phyloP scores from a whole-genome alignment of 2,797 vertebrate genomes.

The Crenichthys baileyi region DNA sequence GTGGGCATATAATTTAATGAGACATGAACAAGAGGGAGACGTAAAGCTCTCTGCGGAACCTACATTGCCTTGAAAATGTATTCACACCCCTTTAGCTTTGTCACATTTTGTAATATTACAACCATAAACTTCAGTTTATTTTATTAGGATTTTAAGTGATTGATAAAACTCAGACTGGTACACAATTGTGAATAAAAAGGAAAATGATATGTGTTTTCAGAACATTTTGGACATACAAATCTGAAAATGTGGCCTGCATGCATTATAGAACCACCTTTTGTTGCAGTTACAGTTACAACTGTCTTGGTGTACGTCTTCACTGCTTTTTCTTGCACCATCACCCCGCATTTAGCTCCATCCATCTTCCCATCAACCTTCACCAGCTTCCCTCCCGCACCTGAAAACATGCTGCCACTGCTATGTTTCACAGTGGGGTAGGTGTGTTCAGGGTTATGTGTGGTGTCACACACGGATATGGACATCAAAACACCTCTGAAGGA shows the following conservation, averaged over 20 bases:
- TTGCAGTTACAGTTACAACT: too few relatives aligned
- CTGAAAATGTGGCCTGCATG: not conserved
- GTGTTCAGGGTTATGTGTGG: not conserved
- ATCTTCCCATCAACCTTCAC: too few relatives aligned
- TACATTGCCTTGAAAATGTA: not conserved
- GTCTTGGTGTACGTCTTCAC: too few relatives aligned
- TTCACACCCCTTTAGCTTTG: not conserved
- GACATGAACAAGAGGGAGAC: not conserved
- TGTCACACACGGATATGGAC: too few relatives aligned
- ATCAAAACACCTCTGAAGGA: too few relatives aligned
- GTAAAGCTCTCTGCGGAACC: not conserved
- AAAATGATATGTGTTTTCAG: not conserved
- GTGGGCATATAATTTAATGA: constrained; percentile 4
- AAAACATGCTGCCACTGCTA: too few relatives aligned
- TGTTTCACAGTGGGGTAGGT: too few relatives aligned
- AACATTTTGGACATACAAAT: not conserved
- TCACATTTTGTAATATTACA: not conserved
- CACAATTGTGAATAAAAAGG: not conserved
- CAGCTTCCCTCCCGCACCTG: too few relatives aligned
- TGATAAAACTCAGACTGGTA: not conserved
- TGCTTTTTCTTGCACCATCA: too few relatives aligned
- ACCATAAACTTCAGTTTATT: not conserved
- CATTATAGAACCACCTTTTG: not conserved
- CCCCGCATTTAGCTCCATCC: too few relatives aligned
- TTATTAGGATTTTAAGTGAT: not conserved